phyloP scores from a whole-genome alignment of 1,140 invertebrate species.

The Dinothrombium tinctorium region DNA sequence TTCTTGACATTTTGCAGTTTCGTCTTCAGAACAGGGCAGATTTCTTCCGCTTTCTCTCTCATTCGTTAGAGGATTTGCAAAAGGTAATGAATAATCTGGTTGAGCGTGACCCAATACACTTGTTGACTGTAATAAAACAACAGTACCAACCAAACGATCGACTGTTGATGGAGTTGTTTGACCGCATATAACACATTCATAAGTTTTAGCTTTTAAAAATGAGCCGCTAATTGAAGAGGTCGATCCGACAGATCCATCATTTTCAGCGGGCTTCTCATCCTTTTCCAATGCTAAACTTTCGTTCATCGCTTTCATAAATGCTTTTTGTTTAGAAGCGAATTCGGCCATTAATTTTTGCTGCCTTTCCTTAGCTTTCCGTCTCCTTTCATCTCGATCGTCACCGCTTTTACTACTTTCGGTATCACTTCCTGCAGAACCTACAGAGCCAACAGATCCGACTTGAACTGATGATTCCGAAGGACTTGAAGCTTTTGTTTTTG shows the following conservation, averaged over 20 bases:
- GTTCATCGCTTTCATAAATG: too few species aligned
- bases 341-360: constrained; percentile 63
- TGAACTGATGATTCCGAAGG: background rate
- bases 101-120: constrained; percentile 22
- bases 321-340: constrained; percentile 62
- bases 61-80: background rate
- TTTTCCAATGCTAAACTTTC: too few species aligned
- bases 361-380: background rate
- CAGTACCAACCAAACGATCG: constrained; percentile 65
- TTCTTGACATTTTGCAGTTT: constrained; percentile 25
- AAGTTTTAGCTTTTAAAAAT: too few species aligned
- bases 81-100: background rate
- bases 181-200: constrained; percentile 88
- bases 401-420: background rate
- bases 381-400: background rate
- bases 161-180: constrained; percentile 59
- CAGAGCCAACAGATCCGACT: background rate
- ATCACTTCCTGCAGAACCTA: background rate
- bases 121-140: constrained; percentile 60
- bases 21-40: constrained; percentile 40
- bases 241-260: too few species aligned
- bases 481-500: background rate
- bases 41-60: constrained; percentile 29
- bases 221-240: too few species aligned
- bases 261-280: too few species aligned